A percentile compares a stretch with the other conserved stretches of the same genome.
phyloP scores from a whole-genome alignment of 2,888 invertebrate genomes.

The Sipha maydis region DNA sequence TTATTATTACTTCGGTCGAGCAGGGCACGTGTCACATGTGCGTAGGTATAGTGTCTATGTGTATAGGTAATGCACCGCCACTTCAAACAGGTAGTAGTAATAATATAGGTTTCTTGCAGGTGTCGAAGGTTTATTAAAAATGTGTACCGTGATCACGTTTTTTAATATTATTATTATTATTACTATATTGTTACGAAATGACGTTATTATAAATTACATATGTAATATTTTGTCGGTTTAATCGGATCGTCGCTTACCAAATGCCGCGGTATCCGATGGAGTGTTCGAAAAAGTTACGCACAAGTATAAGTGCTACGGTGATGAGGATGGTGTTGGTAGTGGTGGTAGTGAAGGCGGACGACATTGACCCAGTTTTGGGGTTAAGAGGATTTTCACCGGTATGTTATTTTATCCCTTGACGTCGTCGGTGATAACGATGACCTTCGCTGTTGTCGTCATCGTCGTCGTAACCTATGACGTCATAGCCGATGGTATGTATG shows the following conservation, averaged over 20 bases:
- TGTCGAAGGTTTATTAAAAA: constrained; percentile 8
- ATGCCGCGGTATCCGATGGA: background rate
- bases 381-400: constrained; percentile 5
- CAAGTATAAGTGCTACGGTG: too few species aligned
- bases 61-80: background rate
- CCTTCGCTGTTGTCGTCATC: background rate
- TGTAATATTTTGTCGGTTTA: constrained; percentile 33
- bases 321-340: background rate
- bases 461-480: constrained; percentile 2
- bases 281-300: background rate
- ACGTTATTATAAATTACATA: background rate
- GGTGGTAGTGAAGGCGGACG: background rate
- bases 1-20: background rate
- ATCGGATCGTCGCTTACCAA: constrained; percentile 52
- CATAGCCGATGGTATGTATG: background rate
- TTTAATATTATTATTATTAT: background rate
- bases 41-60: background rate
- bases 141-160: background rate
- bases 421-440: constrained; percentile 1
- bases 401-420: constrained; percentile 38
- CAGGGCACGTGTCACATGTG: background rate
- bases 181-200: background rate
- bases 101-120: background rate
- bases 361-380: constrained; percentile 56
- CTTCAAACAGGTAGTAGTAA: background rate